phyloP scores from a whole-genome alignment of 1,140 invertebrate genomes.

The Brachionus plicatilis region DNA sequence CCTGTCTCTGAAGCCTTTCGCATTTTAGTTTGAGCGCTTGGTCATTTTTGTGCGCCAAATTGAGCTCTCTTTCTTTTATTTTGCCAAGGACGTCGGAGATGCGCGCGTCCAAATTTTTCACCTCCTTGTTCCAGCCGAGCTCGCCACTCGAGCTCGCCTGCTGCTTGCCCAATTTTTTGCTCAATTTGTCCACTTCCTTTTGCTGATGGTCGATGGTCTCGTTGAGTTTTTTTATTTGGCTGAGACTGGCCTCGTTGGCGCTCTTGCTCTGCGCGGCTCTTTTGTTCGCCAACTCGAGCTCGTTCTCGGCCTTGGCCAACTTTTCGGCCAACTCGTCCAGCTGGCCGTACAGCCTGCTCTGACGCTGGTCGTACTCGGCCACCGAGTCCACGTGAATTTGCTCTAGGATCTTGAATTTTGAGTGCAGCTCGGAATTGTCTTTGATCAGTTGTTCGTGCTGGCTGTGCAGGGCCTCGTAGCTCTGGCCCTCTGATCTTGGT shows the following conservation, averaged over 20 bases:
- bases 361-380: neutral
- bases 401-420: slow-evolving; percentile 26
- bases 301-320: neutral
- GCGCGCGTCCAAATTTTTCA: neutral
- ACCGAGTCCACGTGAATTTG: slow-evolving; percentile 20
- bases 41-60: neutral
- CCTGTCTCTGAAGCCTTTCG: neutral
- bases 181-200: slow-evolving; percentile 27
- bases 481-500: neutral
- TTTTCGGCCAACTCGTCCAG: neutral
- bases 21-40: neutral
- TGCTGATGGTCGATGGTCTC: neutral
- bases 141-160: neutral
- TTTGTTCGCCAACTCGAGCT: neutral
- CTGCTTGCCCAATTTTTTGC: neutral
- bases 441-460: slow-evolving; percentile 11
- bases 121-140: neutral
- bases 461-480: neutral
- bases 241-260: neutral
- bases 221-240: neutral
- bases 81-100: neutral
- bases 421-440: neutral
- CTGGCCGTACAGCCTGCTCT: neutral
- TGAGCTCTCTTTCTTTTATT: neutral
- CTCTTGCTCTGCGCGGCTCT: neutral